phyloP scores from a whole-genome alignment of 2,113 vertebrate species.

The Myanophis thanlyinensis region DNA sequence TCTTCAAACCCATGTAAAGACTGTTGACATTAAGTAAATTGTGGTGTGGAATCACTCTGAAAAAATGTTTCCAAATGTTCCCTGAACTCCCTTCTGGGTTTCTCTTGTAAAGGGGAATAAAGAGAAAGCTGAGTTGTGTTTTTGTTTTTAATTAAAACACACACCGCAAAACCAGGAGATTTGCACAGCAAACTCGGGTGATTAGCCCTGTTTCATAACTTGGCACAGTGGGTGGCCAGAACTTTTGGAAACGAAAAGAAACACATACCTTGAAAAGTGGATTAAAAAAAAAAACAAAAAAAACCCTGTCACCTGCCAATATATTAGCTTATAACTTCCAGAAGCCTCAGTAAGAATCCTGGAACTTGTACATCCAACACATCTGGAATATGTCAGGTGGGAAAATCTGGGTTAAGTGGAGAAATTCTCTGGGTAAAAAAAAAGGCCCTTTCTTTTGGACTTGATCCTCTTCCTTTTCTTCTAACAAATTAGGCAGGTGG shows the following conservation, averaged over 20 bases:
- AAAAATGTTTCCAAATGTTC: constrained; percentile 54
- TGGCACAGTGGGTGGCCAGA: neutral
- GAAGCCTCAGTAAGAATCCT: neutral
- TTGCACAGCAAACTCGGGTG: neutral
- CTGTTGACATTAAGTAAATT: constrained; percentile 25
- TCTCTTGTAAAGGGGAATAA: constrained; percentile 48
- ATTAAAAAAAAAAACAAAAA: neutral
- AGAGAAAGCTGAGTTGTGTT: neutral
- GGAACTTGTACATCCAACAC: neutral
- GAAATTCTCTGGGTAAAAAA: neutral
- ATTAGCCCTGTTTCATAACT: neutral
- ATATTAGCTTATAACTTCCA: neutral
- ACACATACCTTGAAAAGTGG: too few relatives aligned
- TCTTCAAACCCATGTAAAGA: constrained; percentile 47
- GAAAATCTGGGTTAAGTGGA: neutral
- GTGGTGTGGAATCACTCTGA: constrained; percentile 39
- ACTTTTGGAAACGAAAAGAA: too few relatives aligned
- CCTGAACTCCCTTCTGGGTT: constrained; percentile 1
- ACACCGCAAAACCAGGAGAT: neutral
- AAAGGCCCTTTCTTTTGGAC: neutral
- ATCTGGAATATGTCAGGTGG: neutral
- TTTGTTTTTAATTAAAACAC: constrained; percentile 3
- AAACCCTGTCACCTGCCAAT: neutral
- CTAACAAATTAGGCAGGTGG: neutral
- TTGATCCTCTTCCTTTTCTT: neutral